Evolutionary conservation across 1,140 invertebrate species (phyloP).

Genomic region (Brachionus sp.): DNA sequence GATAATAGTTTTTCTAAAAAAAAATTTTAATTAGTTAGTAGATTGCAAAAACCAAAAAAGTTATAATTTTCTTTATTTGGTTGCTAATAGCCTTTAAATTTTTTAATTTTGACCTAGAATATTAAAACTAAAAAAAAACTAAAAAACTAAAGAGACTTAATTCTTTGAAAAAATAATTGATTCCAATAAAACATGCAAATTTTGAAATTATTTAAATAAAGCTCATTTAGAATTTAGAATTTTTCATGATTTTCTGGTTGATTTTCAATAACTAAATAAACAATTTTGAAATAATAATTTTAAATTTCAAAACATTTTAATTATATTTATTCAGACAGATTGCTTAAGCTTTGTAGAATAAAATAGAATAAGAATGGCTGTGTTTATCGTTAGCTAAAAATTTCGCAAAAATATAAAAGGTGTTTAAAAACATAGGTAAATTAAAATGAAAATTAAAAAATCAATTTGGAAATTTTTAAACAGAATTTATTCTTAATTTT

Average conservation of each 20-base stretch:
- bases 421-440: neutral
- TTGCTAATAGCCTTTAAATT: neutral
- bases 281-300: neutral
- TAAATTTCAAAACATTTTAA: neutral
- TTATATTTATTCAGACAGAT: neutral
- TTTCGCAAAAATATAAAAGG: neutral
- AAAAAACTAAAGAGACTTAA: neutral
- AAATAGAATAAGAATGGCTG: neutral
- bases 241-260: neutral
- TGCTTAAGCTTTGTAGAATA: neutral
- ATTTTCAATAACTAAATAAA: neutral
- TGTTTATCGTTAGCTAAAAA: neutral
- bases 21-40: neutral
- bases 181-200: neutral
- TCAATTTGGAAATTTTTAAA: neutral
- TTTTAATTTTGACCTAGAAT: neutral
- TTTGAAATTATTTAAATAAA: neutral
- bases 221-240: neutral
- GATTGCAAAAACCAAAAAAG: neutral
- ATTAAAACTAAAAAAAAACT: neutral
- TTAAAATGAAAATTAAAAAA: neutral
- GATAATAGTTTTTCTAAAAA: neutral
- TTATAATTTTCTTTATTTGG: neutral
- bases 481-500: neutral
- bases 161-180: neutral